Base-by-base conservation (phyloP, 1,140 invertebrate species). In the Pseudomyrmex flavicornis region DNA sequence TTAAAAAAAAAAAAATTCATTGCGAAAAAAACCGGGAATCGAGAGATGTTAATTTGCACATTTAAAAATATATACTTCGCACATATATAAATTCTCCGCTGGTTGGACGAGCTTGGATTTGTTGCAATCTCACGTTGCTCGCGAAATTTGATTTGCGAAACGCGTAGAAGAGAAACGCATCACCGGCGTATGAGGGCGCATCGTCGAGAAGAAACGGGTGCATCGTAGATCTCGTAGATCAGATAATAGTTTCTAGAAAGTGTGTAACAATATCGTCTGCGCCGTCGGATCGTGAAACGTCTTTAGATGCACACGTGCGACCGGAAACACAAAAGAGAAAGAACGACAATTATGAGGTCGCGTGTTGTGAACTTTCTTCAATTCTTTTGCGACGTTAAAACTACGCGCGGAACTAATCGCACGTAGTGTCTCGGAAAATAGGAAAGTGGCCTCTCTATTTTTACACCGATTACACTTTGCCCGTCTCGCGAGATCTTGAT, bases 231-330 rank as follows among this genome's bases (percentile, higher is more conserved):
- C 35, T 26, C 35, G 66, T 61, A 17, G 52, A 26, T 35, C 5
- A 10, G 76, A 80, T 80, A 72, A 59, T 48, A 20, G 66, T 15
- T 56, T 80, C 35, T 80, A 70, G 76, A 80, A 80, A 80, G 76
- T 80, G 48, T 80, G 61, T 66, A 58, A 52, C 63, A 26, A 79
- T 59, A 76, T 65, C 26, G 48, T 70, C 70, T 50, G 54, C 44
- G 35, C 44, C 7, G 66, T 17, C 46, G 46, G 76, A 20, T 59
- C 76, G 76, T 7, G 65, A 58, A 79, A 52, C 26, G 26, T 59
- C 48, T 66, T 79, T 15, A 26, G 74, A 65, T 69, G 35, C 48
- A 48, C 56, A 22, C 48, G 73, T 46, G 54, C 1, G 52, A 76
- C 59, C 52, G 12, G 2, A 48, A 48, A 20, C 48, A 59, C 65